Percentiles rank a stretch among this genome's conserved stretches.
Conservation (phyloP, 2,113 vertebrate species). For the Cromileptes altivelis region DNA sequence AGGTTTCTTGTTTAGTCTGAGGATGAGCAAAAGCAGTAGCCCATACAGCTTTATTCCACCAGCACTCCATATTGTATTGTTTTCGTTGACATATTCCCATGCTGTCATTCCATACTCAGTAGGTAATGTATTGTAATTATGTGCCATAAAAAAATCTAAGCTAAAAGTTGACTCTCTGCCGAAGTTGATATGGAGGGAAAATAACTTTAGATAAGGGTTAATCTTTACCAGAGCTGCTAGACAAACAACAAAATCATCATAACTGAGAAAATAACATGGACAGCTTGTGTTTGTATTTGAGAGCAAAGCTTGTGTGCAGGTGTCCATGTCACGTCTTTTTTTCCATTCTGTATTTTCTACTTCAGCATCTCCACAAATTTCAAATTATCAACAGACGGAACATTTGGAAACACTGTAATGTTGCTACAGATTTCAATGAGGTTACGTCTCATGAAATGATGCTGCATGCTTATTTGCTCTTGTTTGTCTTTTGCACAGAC, state of each 20-base stretch:
- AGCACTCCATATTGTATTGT: not conserved
- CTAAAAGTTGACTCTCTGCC: not conserved
- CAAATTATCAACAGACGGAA: not conserved
- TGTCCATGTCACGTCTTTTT: not conserved
- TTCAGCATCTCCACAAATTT: not conserved
- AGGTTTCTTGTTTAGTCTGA: not conserved
- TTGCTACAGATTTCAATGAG: not conserved
- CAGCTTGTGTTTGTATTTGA: not conserved
- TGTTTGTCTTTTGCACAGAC: conserved; percentile 62
- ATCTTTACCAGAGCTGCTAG: not conserved
- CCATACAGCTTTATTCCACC: not conserved
- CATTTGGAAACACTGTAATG: not conserved
- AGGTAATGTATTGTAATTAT: not conserved
- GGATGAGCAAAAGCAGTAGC: not conserved
- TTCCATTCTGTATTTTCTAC: not conserved
- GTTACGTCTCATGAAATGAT: not conserved
- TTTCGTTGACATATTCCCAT: not conserved
- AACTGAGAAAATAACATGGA: not conserved
- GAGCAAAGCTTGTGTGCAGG: not conserved
- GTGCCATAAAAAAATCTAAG: not conserved
- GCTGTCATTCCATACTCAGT: not conserved
- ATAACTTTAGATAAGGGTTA: not conserved
- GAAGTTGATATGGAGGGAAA: not conserved
- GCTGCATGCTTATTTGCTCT: not conserved
- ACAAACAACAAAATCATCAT: not conserved